These are phyloP conservation scores for Acanthaster planci DNA, from an alignment of 35 echinoderm and acorn worm genomes.

Conservation along the genomic window DNA sequence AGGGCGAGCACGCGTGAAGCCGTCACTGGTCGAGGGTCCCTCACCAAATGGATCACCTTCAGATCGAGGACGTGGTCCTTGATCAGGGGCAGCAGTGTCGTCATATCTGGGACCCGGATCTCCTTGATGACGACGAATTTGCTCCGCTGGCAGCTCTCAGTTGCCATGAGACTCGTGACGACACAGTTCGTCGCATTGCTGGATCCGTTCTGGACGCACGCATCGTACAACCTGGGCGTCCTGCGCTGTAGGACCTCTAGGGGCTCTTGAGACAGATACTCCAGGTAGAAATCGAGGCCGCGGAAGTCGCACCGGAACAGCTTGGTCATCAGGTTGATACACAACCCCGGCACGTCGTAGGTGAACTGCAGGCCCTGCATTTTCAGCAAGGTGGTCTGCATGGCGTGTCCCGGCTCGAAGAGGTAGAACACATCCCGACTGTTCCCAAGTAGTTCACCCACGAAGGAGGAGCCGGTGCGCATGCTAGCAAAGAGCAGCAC, in stretches of 20 bases:
- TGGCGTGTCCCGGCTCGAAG: constrained; percentile 47
- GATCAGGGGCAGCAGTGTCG: constrained; percentile 48
- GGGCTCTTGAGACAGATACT: not conserved
- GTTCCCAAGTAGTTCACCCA: constrained; percentile 55
- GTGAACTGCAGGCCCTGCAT: not conserved
- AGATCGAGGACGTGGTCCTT: constrained; percentile 30
- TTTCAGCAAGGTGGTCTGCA: not conserved
- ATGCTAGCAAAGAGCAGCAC: constrained; percentile 55
- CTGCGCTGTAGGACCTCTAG: not conserved
- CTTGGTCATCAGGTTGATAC: not conserved
- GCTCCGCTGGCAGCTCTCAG: constrained; percentile 21
- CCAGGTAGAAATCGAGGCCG: constrained; percentile 5
- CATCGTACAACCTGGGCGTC: constrained; percentile 4
- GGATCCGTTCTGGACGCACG: not conserved
- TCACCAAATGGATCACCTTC: constrained; percentile 60
- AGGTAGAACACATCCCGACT: constrained; percentile 64
- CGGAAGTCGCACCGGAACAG: constrained; percentile 24
- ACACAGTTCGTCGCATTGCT: not conserved
- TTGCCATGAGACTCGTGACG: not conserved
- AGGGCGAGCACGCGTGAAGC: constrained; percentile 40
- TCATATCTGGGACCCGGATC: constrained; percentile 54
- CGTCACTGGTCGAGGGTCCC: constrained; percentile 59
- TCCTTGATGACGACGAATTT: constrained; percentile 41
- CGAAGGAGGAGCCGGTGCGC: constrained; percentile 67
- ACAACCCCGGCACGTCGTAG: no score